Conservation (phyloP, 2,113 vertebrate species). For the Microtus richardsoni region DNA sequence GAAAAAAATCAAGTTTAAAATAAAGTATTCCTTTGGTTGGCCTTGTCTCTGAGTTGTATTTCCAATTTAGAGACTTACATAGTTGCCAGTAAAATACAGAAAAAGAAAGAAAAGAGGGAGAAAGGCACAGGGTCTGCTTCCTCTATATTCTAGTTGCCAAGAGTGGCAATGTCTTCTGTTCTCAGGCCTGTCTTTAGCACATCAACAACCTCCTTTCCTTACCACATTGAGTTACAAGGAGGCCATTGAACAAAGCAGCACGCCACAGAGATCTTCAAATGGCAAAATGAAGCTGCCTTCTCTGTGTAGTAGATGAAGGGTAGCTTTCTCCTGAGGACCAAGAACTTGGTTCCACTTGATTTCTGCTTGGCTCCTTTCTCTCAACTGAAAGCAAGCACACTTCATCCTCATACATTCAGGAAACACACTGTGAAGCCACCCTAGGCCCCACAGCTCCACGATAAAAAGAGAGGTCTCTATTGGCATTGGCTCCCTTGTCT, state of each 20-base stretch:
- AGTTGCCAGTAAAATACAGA: background rate
- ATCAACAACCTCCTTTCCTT: background rate
- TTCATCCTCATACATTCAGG: conserved; percentile 20
- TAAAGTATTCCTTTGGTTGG: background rate
- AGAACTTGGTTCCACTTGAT: conserved; percentile 67
- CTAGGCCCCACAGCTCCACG: conserved; percentile 29
- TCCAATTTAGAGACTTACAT: background rate
- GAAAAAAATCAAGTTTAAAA: background rate
- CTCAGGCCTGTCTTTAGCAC: background rate
- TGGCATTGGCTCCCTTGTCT: background rate
- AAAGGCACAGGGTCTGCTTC: background rate
- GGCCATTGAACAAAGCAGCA: background rate
- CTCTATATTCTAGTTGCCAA: background rate
- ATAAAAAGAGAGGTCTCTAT: background rate
- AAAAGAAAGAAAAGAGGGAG: background rate
- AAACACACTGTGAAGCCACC: conserved; percentile 66
- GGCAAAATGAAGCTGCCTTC: background rate
- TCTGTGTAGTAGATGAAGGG: background rate
- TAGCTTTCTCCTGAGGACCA: conserved; percentile 53
- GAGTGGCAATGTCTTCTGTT: background rate
- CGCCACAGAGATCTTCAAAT: background rate
- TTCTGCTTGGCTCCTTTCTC: conserved; percentile 69
- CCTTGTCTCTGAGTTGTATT: background rate
- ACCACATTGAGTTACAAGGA: background rate
- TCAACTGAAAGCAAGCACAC: conserved; percentile 25